Evolutionary conservation across 1,140 invertebrate species (phyloP).

Genomic region (Lethrus apterus): DNA sequence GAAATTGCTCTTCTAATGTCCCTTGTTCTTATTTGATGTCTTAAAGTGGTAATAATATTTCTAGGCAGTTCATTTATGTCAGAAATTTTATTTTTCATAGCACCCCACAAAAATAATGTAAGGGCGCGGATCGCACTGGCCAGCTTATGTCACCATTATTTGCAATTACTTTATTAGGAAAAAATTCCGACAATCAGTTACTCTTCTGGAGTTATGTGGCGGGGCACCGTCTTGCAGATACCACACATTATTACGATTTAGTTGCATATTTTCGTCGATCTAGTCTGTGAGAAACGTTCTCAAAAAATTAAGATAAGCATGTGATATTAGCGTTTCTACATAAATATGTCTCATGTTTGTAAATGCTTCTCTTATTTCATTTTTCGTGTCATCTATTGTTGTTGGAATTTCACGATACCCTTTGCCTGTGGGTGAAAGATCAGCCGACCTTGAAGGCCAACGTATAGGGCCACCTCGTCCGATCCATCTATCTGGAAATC

Average conservation of each 20-base stretch:
- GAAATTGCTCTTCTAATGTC: not conserved
- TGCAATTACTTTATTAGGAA: not conserved
- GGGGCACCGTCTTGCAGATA: not conserved
- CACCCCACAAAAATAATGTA: not conserved
- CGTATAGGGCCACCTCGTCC: no score
- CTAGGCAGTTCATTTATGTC: not conserved
- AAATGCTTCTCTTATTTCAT: no score
- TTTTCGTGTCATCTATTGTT: no score
- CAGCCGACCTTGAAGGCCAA: no score
- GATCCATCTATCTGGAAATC: no score
- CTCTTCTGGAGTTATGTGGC: constrained; percentile 2
- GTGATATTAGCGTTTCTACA: not conserved
- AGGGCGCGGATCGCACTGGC: not conserved
- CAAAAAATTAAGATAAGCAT: no score
- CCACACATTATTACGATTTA: not conserved
- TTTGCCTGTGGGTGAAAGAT: no score
- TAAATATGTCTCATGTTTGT: no score
- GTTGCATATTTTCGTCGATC: constrained; percentile 1
- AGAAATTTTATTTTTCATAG: constrained; percentile 3
- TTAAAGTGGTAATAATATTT: not conserved
- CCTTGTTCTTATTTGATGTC: constrained; percentile 1
- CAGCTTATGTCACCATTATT: constrained; percentile 1
- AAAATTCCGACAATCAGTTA: not conserved
- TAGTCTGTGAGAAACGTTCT: not conserved
- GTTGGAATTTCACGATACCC: no score